Evolutionary conservation across 2,797 vertebrate species (phyloP), one percentile per base, ranked within the genome.

Genomic region (Mus caroli): DNA sequence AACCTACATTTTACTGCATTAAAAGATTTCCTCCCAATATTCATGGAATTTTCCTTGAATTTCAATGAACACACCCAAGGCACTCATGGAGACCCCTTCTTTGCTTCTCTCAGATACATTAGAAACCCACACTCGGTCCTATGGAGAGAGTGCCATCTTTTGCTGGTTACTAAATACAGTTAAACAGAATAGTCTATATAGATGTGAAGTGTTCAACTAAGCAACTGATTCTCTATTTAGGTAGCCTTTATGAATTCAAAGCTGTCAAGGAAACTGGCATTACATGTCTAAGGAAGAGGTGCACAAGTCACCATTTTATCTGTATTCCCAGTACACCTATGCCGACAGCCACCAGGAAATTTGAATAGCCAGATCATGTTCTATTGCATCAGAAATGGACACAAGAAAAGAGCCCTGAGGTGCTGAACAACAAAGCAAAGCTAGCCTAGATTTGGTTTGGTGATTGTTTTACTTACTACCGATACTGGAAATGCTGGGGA

Each of bases 401-500:
- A 98, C 83, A 98, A 97, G 99, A 97, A 98, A 98, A 98, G 98
- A 98, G 99, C 98, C 98, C 98, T 97, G 96, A 95, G 98, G 97
- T 97, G 97, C 95, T 94, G 93, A 98, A 98, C 98, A 98, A 98
- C 98, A 98, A 98, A 99, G 99, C 99, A 98, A 99, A 99, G 99
- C 98, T 98, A 97, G 98, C 97, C 98, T 98, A 98, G 87, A 95
- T 96, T 96, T 97, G 97, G 95, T 97, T 97, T 91, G 95, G 76
- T 82, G 88, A 95, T 97, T 96, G 97, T 96, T 98, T 98, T 99
- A 99, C 99, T 99, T 99, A 99, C 99, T 99, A 99, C 99, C 99
- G 98, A 99, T 99, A 99, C 99, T 99, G 99, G 99, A 99, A 99
- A 99, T 99, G 99, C 99, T 99, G 98, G 99, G 99, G 97, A 99